phyloP scores from a whole-genome alignment of 2,888 invertebrate species.

The Perizoma affinitatum region DNA sequence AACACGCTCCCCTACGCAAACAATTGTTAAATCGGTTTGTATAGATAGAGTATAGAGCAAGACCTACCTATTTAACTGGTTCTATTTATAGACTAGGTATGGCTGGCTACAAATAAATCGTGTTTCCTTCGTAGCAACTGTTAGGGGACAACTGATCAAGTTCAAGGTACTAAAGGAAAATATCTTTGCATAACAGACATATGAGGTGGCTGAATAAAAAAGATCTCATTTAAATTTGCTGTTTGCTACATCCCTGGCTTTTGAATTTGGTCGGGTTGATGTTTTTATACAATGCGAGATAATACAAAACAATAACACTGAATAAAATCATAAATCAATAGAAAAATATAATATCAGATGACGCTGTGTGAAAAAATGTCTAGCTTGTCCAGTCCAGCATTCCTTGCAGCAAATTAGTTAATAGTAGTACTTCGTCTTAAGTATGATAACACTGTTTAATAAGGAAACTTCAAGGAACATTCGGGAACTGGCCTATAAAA shows the following conservation, averaged over 20 bases:
- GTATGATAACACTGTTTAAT: background rate
- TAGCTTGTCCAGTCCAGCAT: too few species aligned
- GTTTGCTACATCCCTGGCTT: background rate
- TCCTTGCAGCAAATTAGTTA: background rate
- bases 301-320: background rate
- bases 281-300: background rate
- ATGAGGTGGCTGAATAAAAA: background rate
- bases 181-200: background rate
- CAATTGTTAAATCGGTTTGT: too few species aligned
- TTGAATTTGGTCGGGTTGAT: background rate
- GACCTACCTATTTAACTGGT: too few species aligned
- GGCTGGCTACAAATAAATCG: background rate
- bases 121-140: background rate
- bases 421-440: background rate
- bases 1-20: too few species aligned
- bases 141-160: background rate
- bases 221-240: background rate
- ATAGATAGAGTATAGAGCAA: too few species aligned
- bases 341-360: too few species aligned
- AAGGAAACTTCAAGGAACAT: conserved; percentile 2
- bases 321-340: background rate
- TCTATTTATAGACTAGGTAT: background rate
- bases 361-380: too few species aligned
- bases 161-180: conserved; percentile 1
- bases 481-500: conserved; percentile 4